These are phyloP conservation scores for Dendroctonus valens DNA, from an alignment of 1,140 invertebrate species.

Conservation along the genomic window DNA sequence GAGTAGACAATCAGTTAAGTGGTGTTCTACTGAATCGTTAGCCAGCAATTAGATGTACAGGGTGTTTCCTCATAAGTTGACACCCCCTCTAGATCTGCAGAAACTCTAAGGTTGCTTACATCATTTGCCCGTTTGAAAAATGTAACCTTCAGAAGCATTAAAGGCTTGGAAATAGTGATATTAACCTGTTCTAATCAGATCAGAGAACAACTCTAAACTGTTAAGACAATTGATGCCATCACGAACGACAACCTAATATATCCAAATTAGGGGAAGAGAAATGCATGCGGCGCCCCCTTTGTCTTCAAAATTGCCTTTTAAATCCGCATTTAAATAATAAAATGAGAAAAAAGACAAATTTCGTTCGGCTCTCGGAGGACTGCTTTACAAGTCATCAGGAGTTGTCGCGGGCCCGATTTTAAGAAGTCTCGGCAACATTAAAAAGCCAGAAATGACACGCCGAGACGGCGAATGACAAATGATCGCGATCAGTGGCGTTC, in stretches of 20 bases:
- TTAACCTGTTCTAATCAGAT: not conserved
- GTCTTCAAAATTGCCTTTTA: slow-evolving; percentile 32
- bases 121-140: too few relatives aligned
- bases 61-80: slow-evolving; percentile 1
- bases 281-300: slow-evolving; percentile 12
- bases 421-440: slow-evolving; percentile 37
- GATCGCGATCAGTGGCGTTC: slow-evolving; percentile 35
- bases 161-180: not conserved
- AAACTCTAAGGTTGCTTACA: too few relatives aligned
- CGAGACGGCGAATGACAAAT: slow-evolving; percentile 45
- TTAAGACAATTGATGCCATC: slow-evolving; percentile 10
- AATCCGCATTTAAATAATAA: slow-evolving; percentile 38
- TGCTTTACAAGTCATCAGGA: slow-evolving; percentile 36
- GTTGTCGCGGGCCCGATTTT: slow-evolving; percentile 33
- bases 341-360: slow-evolving; percentile 38
- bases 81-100: too few relatives aligned
- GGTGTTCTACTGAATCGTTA: too few relatives aligned
- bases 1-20: too few relatives aligned
- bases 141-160: not conserved
- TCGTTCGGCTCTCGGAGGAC: slow-evolving; percentile 29
- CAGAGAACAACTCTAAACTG: not conserved
- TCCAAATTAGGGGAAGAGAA: slow-evolving; percentile 17
- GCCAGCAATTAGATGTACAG: too few relatives aligned
- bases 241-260: slow-evolving; percentile 21
- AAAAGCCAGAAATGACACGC: slow-evolving; percentile 37